phyloP scores from a whole-genome alignment of 1,140 invertebrate genomes.

The Cherax quadricarinatus region DNA sequence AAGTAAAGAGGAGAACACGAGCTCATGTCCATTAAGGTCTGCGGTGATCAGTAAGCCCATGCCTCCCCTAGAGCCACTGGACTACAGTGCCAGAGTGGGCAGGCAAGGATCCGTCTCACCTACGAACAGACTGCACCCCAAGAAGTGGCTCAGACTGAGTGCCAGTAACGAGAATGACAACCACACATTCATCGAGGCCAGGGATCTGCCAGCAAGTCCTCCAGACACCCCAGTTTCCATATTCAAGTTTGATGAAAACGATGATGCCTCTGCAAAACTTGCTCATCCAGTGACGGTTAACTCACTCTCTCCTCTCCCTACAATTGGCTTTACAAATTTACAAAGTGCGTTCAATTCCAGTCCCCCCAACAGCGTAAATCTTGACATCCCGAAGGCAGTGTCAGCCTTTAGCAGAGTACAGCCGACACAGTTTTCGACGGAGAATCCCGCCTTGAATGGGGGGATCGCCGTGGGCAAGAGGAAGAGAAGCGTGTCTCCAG shows the following conservation, averaged over 20 bases:
- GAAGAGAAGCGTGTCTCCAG: background rate
- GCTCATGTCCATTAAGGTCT: background rate
- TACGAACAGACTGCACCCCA: background rate
- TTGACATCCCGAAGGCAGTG: background rate
- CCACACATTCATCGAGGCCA: background rate
- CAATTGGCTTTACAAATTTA: background rate
- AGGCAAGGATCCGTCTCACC: background rate
- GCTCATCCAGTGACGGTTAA: background rate
- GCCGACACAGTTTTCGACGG: background rate
- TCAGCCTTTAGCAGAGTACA: background rate
- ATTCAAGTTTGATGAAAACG: background rate
- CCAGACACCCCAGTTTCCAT: background rate
- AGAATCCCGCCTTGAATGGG: background rate
- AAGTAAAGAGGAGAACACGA: background rate
- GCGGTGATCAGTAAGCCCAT: background rate
- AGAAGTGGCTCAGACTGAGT: background rate
- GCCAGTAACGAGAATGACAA: background rate
- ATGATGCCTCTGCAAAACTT: background rate
- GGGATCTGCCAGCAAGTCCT: background rate
- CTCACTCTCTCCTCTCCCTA: background rate
- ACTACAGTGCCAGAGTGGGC: background rate
- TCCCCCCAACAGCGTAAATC: background rate
- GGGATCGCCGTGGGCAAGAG: background rate
- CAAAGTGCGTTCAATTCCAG: background rate
- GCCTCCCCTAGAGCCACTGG: background rate